Base-by-base conservation (phyloP, 2,888 invertebrate species). In the Drosophila sordidula region DNA sequence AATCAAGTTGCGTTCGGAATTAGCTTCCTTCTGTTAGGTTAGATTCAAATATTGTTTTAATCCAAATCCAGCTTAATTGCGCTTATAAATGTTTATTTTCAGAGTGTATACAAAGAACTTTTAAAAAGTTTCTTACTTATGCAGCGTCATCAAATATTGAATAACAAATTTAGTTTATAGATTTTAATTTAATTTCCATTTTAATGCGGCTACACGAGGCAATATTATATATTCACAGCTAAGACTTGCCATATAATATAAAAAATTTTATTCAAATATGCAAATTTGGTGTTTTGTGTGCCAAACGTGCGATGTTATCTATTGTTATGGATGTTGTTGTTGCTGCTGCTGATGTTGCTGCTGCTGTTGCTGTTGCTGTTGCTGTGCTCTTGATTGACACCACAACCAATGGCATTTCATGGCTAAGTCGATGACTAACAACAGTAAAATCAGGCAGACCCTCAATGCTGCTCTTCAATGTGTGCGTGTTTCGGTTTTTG, bases 361-460 rank as follows among this genome's bases (percentile, higher is more conserved):
- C 14, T 55, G 36, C 12, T 50, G 44, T 39, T 55, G 63, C 14
- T 50, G 38, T 1, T 56, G 51, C n/a, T 52, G 59, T 8, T 41
- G 36, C 36, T 64, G 41, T 34, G 14, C 3, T 16, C 34, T 34
- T 78, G 78, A 78, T 73, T 75, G 78, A 78, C 78, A 74, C 55
- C 44, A 57, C 46, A 39, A 45, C 49, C 70, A 57, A 63, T 58
- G 69, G 46, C 58, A 63, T 66, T 62, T 62, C 56, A 62, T 52
- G 46, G 56, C 56, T 59, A 59, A 65, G 64, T 65, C 65, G 65
- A 70, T 65, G 75, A 57, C 79, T 63, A 78, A 74, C 75, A 64
- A 64, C 62, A 54, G 59, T 22, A 44, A 58, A 57, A 64, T 61
- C 75, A 36, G 44, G 22, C 59, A 9, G 45, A 25, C 29, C 47